Percentiles rank a stretch among this genome's conserved stretches.
Conservation (phyloP, 2,113 vertebrate genomes). For the Myotis brandtii region DNA sequence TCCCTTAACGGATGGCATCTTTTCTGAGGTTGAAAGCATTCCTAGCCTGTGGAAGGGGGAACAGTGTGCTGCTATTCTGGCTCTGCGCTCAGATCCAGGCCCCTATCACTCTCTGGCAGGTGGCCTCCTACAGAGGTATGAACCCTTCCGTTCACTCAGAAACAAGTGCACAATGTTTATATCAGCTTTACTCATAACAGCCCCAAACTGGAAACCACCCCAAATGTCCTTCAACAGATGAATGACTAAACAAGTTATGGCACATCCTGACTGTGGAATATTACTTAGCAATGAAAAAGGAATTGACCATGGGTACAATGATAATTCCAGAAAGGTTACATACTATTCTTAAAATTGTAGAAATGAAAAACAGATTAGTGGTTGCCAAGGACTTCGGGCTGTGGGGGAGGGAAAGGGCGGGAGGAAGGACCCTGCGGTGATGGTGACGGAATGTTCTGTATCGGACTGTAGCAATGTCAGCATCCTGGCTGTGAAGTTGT, state of each 20-base stretch:
- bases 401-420: fast-evolving
- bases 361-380: background rate
- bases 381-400: background rate
- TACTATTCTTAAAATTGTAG: background rate
- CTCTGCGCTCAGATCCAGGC: background rate
- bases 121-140: background rate
- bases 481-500: background rate
- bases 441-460: fast-evolving
- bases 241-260: background rate
- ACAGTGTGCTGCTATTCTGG: background rate
- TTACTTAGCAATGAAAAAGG: background rate
- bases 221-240: background rate
- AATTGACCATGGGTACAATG: background rate
- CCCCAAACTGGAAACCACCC: background rate
- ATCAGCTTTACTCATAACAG: background rate
- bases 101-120: background rate
- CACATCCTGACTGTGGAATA: background rate
- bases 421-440: fast-evolving
- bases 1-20: background rate
- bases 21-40: background rate
- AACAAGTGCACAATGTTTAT: background rate
- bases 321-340: background rate
- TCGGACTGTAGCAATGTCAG: background rate
- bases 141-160: background rate
- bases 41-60: background rate